Base-by-base conservation (phyloP, 2,888 invertebrate species). In the Ornithoptera alexandrae region DNA sequence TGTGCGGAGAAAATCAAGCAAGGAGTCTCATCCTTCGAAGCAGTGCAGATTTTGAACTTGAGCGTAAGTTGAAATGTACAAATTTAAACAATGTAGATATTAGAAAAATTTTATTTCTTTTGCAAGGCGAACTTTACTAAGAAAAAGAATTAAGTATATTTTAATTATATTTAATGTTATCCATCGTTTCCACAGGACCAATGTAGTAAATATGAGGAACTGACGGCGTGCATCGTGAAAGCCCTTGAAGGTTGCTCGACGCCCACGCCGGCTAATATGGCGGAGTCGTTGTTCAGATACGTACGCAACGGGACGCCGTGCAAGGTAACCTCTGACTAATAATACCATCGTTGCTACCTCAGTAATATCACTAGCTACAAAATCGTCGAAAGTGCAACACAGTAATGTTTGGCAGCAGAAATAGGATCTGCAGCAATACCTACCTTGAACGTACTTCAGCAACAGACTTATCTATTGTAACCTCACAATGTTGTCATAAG, bases 211-310 rank as follows among this genome's bases (percentile, higher is more conserved):
- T 93, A 94, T 75, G 89, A 90, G 56, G 88, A 86, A 61, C 76
- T 96, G 24, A 90, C 94, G 68, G 64, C 76, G 0, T 96, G 96
- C 78, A 82, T 95, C 0, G 95, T 95, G 50, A 83, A 76, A 1
- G 93, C 93, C 12, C 79, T 96, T 68, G 96, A 96, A 78, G 90
- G 88, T 7, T 97, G 97, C 79, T 81, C 86, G 0, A 95, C 96
- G 62, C 95, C 96, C 8, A 97, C 97, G 0, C 96, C 97, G 0
- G 95, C 95, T 46, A 97, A 97, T 85, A 95, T 97, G 78, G 94
- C 95, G 0, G 96, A 97, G 72, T 94, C 97, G 0, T 92, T 97
- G 69, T 95, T 97, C 80, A 94, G 94, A 73, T 96, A 94, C 80
- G 92, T 97, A 10, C 94, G 93, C 78, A 95, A 94, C 79, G 94